Percentiles rank a stretch among this genome's conserved stretches.
These are phyloP conservation scores for Psophia crepitans DNA, from an alignment of 2,113 vertebrate species.

Conservation along the genomic window DNA sequence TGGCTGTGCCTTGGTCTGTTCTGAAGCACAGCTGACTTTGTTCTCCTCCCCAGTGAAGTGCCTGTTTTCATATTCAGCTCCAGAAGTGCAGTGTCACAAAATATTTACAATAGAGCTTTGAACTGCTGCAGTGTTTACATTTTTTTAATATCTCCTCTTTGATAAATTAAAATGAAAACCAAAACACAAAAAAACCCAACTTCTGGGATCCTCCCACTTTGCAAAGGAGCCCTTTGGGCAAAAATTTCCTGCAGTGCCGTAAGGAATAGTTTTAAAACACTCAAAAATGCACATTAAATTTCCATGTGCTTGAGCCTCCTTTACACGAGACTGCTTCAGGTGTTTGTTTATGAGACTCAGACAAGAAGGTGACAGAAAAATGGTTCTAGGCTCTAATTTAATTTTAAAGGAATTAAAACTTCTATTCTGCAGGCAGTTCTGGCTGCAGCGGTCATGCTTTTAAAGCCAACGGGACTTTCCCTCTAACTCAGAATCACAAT, in stretches of 20 bases:
- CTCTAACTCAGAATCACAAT: background rate
- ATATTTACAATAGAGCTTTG: background rate
- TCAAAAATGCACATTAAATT: background rate
- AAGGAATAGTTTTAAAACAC: background rate
- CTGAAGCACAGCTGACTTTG: constrained; percentile 10
- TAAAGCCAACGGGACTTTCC: background rate
- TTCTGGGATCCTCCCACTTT: background rate
- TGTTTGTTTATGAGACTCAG: background rate
- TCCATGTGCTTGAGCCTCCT: background rate
- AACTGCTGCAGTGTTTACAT: background rate
- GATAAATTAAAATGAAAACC: background rate
- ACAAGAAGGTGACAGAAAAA: background rate
- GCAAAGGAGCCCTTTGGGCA: background rate
- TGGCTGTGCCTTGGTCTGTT: background rate
- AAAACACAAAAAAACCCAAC: fast-evolving
- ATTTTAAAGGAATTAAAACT: background rate
- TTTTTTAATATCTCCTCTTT: background rate
- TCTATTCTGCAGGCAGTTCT: background rate
- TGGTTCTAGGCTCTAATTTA: background rate
- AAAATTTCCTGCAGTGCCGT: background rate
- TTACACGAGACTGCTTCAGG: background rate
- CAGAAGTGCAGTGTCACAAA: background rate
- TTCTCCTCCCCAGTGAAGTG: background rate
- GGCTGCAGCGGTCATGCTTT: background rate
- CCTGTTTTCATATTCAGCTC: background rate